Conservation (phyloP, 2,888 invertebrate species). For the Lamproptera curius region DNA sequence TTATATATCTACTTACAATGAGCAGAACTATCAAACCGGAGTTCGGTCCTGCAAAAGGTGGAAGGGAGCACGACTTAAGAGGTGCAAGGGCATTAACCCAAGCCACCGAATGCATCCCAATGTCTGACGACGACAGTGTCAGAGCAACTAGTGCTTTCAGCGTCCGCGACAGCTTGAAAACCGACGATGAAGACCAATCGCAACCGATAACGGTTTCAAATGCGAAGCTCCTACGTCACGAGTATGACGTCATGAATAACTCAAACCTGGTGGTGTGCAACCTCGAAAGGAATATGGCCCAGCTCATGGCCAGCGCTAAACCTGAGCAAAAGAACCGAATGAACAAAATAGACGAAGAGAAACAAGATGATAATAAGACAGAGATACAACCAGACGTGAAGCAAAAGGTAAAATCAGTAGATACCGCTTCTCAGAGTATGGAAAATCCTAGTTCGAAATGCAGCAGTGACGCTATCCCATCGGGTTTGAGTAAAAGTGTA, state of each 20-base stretch:
- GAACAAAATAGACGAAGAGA: constrained; percentile 69
- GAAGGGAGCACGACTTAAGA: constrained; percentile 60
- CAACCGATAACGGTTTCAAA: constrained; percentile 68
- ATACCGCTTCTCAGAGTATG: constrained; percentile 67
- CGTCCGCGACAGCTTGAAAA: constrained; percentile 69
- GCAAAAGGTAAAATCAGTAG: constrained; percentile 52
- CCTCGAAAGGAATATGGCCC: constrained; percentile 71
- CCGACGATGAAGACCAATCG: constrained; percentile 70
- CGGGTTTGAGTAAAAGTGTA: constrained; percentile 70
- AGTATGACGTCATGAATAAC: constrained; percentile 70
- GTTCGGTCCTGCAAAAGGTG: constrained; percentile 42
- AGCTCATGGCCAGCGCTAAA: constrained; percentile 62
- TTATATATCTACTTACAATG: too few relatives aligned
- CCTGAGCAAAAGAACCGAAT: constrained; percentile 57
- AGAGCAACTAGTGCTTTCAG: constrained; percentile 72
- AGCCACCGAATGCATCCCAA: constrained; percentile 63
- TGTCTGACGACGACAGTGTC: constrained; percentile 73
- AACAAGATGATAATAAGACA: constrained; percentile 34
- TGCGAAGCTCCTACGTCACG: constrained; percentile 65
- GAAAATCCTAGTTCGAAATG: constrained; percentile 69
- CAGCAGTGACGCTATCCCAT: constrained; percentile 55
- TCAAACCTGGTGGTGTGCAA: constrained; percentile 71
- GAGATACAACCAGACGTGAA: constrained; percentile 40
- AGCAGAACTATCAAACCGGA: constrained; percentile 42
- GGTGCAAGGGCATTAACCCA: constrained; percentile 55